A percentile compares a stretch with the other conserved stretches of the same genome.
These are phyloP conservation scores for Squalus acanthias DNA, from an alignment of 2,797 vertebrate genomes.

Conservation along the genomic window DNA sequence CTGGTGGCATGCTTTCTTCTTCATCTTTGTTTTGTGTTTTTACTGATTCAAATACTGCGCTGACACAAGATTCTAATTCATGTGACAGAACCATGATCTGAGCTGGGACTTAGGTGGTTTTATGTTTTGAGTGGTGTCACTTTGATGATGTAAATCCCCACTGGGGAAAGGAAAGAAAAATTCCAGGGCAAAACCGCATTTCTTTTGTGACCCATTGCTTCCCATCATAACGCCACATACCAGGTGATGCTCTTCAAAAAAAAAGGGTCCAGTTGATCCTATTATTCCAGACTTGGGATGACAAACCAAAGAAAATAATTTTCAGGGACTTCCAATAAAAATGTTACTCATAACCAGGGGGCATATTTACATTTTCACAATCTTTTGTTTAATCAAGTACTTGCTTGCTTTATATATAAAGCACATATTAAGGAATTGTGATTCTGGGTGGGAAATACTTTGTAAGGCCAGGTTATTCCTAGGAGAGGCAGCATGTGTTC, in stretches of 20 bases:
- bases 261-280: background rate
- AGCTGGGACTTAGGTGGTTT: background rate
- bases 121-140: background rate
- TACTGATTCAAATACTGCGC: background rate
- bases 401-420: background rate
- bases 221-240: background rate
- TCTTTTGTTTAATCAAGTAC: constrained; percentile 20
- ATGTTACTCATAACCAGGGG: background rate
- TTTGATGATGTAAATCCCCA: background rate
- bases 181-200: background rate
- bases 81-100: background rate
- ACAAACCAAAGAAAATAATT: background rate
- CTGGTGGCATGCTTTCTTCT: background rate
- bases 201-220: background rate
- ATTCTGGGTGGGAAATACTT: constrained; percentile 24
- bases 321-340: background rate
- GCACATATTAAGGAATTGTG: constrained; percentile 15
- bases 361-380: background rate
- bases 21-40: background rate
- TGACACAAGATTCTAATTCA: background rate
- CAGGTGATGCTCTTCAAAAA: background rate
- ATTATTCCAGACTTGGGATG: background rate
- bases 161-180: background rate
- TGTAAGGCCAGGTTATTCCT: constrained; percentile 5
- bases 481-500: constrained; percentile 26